phyloP scores from a whole-genome alignment of 2,888 invertebrate species.

The Urechis unicinctus region DNA sequence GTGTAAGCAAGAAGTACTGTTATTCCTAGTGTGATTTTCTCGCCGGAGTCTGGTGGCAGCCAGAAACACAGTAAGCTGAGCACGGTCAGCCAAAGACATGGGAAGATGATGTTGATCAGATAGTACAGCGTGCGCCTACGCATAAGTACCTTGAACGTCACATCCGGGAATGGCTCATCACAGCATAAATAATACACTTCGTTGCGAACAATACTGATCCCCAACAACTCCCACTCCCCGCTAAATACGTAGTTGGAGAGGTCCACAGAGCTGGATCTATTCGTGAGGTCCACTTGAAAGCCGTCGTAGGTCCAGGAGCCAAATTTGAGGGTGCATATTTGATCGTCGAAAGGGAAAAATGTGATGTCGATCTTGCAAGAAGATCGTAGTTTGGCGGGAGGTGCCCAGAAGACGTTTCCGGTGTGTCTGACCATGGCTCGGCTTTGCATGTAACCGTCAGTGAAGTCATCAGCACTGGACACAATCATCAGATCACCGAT shows the following conservation, averaged over 20 bases:
- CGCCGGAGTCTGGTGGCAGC: slow-evolving; percentile 47
- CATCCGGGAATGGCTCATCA: slow-evolving; percentile 56
- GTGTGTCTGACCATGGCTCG: slow-evolving; percentile 56
- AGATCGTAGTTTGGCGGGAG: slow-evolving; percentile 57
- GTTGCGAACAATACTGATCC: slow-evolving; percentile 52
- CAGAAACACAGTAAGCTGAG: slow-evolving; percentile 48
- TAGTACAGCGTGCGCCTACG: slow-evolving; percentile 47
- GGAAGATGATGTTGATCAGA: slow-evolving; percentile 50
- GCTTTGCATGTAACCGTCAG: slow-evolving; percentile 57
- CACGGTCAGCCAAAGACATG: slow-evolving; percentile 49
- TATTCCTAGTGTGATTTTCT: slow-evolving; percentile 51
- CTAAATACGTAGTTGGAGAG: slow-evolving; percentile 54
- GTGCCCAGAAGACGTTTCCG: slow-evolving; percentile 59
- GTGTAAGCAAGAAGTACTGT: slow-evolving; percentile 53
- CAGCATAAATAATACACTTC: slow-evolving; percentile 50
- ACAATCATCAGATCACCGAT: not conserved
- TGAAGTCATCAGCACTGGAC: slow-evolving; percentile 57
- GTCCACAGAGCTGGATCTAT: slow-evolving; percentile 53
- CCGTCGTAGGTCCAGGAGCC: slow-evolving; percentile 57
- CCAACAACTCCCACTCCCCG: slow-evolving; percentile 58
- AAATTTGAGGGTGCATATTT: slow-evolving; percentile 55
- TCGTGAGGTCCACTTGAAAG: slow-evolving; percentile 42
- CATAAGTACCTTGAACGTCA: slow-evolving; percentile 55
- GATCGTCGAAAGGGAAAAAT: slow-evolving; percentile 59
- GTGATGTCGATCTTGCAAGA: slow-evolving; percentile 57